Evolutionary conservation across 2,797 vertebrate species (phyloP).

Genomic region (Alfaro cultratus): DNA sequence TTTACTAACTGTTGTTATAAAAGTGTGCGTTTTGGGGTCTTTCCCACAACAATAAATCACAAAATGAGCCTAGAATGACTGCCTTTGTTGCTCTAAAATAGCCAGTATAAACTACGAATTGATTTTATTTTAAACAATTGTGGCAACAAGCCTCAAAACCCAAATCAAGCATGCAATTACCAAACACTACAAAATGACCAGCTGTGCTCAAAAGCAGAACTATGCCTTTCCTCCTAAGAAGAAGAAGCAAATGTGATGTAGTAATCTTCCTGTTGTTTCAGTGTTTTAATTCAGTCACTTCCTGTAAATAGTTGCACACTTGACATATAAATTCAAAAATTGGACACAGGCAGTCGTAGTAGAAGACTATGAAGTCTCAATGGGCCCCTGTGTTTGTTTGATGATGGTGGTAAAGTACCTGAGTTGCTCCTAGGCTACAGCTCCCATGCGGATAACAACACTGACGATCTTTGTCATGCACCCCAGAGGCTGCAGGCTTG

Average conservation of each 20-base stretch:
- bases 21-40: background rate
- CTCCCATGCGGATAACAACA: conserved; percentile 70
- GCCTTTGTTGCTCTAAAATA: background rate
- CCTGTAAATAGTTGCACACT: conserved; percentile 51
- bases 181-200: conserved; percentile 20
- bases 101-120: background rate
- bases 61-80: background rate
- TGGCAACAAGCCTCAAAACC: conserved; percentile 14
- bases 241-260: conserved; percentile 54
- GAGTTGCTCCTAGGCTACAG: conserved; percentile 67
- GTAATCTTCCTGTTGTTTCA: conserved; percentile 76
- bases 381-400: conserved; percentile 21
- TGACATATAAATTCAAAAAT: background rate
- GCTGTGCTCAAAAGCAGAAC: conserved; percentile 73
- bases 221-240: conserved; percentile 41
- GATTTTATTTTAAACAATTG: background rate
- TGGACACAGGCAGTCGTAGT: background rate
- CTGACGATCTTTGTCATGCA: conserved; percentile 81
- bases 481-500: conserved; percentile 78
- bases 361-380: background rate
- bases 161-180: conserved; percentile 17
- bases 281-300: conserved; percentile 67
- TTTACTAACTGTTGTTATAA: background rate
- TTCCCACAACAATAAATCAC: background rate
- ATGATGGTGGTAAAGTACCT: conserved; percentile 54